phyloP scores from a whole-genome alignment of 2,888 invertebrate species.

The Caenorhabditis becei region DNA sequence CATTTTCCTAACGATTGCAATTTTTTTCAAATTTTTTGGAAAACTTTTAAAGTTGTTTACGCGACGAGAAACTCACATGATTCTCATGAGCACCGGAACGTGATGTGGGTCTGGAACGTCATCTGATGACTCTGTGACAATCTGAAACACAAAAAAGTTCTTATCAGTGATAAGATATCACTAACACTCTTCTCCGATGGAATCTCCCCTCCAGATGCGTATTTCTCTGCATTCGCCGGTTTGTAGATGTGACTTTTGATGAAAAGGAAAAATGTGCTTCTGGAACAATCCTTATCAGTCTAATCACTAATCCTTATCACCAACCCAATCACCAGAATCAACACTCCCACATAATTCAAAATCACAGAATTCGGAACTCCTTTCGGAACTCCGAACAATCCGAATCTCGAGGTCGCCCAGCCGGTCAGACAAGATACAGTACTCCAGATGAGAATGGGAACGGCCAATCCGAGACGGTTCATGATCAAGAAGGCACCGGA shows the following conservation, averaged over 20 bases:
- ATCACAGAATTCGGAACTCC: conserved; percentile 60
- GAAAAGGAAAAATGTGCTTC: conserved; percentile 68
- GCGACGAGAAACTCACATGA: conserved; percentile 22
- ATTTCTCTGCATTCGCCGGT: conserved; percentile 24
- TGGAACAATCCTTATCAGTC: conserved; percentile 37
- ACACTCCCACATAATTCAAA: conserved; percentile 70
- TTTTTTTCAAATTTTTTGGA: too few relatives aligned
- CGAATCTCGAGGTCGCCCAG: conserved; percentile 80
- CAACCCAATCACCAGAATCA: conserved; percentile 69
- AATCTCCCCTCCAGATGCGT: conserved; percentile 29
- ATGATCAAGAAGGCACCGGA: conserved; percentile 83
- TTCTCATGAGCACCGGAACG: conserved; percentile 1
- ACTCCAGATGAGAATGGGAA: conserved; percentile 83
- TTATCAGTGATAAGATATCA: background rate
- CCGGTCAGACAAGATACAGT: conserved; percentile 83
- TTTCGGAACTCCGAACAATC: conserved; percentile 69
- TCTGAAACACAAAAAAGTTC: background rate
- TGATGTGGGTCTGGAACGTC: conserved; percentile 34
- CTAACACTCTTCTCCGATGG: conserved; percentile 44
- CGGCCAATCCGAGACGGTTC: conserved; percentile 83
- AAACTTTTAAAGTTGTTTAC: too few relatives aligned
- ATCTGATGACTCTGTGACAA: conserved; percentile 33
- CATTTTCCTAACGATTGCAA: too few relatives aligned
- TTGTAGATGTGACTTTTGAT: conserved; percentile 65
- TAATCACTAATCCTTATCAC: background rate